Evolutionary conservation across 2,113 vertebrate species (phyloP).

Genomic region (Pluvianellus socialis): DNA sequence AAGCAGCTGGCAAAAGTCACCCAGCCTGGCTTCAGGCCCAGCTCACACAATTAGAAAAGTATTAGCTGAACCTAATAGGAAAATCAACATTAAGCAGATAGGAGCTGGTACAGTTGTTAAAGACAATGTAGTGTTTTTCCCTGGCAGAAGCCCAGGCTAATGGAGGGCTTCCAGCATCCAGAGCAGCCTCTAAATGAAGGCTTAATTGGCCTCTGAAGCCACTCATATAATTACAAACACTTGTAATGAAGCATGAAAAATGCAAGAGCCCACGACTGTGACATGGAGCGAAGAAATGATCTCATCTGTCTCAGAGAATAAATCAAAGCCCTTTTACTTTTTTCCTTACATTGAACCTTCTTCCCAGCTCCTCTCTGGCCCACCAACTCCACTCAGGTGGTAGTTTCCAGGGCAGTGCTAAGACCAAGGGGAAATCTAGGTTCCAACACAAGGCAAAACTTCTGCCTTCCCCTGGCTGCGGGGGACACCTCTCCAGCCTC

Average conservation of each 20-base stretch:
- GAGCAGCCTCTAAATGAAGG: conserved; percentile 56
- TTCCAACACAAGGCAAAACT: not conserved
- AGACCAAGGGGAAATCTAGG: not conserved
- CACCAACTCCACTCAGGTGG: not conserved
- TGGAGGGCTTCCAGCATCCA: conserved; percentile 39
- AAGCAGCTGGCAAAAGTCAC: not conserved
- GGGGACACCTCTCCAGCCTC: not conserved
- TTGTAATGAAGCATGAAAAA: conserved; percentile 68
- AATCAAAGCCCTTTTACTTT: not conserved
- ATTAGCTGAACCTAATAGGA: conserved; percentile 66
- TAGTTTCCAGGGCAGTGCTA: not conserved
- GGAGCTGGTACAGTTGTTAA: conserved; percentile 49
- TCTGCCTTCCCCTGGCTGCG: not conserved
- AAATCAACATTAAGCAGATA: conserved; percentile 69
- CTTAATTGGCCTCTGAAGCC: conserved; percentile 67
- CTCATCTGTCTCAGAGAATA: not conserved
- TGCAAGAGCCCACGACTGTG: not conserved
- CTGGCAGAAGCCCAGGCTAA: conserved; percentile 51
- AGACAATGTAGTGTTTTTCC: conserved; percentile 47
- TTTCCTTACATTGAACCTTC: not conserved
- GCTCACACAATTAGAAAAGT: conserved; percentile 61
- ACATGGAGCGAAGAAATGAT: not conserved
- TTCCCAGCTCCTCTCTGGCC: not conserved
- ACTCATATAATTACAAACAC: conserved; percentile 68
- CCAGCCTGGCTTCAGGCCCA: conserved; percentile 33